Evolutionary conservation across 2,888 invertebrate genomes (phyloP), one percentile per base, ranked within the genome.

Genomic region (Cephus pulcher): DNA sequence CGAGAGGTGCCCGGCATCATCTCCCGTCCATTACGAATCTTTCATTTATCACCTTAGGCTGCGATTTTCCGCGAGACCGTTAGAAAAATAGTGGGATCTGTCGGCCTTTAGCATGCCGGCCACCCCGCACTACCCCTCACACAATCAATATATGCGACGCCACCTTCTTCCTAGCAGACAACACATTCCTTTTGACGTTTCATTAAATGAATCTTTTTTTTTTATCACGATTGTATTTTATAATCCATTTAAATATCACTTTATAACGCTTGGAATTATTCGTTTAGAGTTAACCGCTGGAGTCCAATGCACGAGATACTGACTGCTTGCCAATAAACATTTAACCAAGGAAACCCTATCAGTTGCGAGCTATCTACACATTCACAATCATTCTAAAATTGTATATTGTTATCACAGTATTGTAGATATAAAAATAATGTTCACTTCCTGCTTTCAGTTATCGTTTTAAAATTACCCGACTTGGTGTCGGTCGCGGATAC

Each of bases 1-100:
- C 89, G 87, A 86, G 89, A 88, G 78, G 87, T 89, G 86, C 87
- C 87, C 84, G 89, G 89, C 90, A 91, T 91, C 90, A 91, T 91
- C 87, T 90, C 90, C 86, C 86, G 84, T 83, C 86, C 88, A 87
- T 88, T 83, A 82, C 87, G 86, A 84, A 85, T 80, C 81, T 84
- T 76, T 71, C 80, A 78, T 73, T 70, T n/a, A 33, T 79, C 76
- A 69, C 74, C 69, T 84, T 80, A 76, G 79, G 78, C 78, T 76
- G 34, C 76, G 76, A 84, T 76, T 77, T 77, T 80, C 78, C 77
- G 80, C 86, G 84, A 84, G 89, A 87, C 89, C 88, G 89, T 89
- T 90, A 88, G 85, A 84, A 86, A 88, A 86, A 89, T 87, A 83
- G 84, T 88, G 87, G 85, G 86, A 88, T 89, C 88, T 88, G 86